Base-by-base conservation (phyloP, 2,113 vertebrate genomes). In the Scytalopus superciliaris region DNA sequence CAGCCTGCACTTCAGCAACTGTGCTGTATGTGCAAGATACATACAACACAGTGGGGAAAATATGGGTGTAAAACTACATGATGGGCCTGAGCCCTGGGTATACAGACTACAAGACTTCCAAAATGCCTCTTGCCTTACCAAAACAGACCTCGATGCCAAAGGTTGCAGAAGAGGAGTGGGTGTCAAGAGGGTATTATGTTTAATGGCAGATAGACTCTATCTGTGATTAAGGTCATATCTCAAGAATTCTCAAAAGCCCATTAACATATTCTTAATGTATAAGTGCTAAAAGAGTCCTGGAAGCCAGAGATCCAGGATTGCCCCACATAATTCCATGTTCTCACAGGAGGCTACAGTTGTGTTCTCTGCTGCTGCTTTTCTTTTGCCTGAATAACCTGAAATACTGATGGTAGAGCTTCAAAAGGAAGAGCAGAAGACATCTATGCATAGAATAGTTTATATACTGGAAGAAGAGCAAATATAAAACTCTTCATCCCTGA, bases 181-280 rank as follows among this genome's bases (percentile, higher is more conserved):
- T 88, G 56, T 78, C 72, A n/a, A 93, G 78, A 89, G 93, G 31
- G 28, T 80, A 37, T 57, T 79, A 33, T 2, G 21, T 67, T 83
- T 78, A 87, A 87, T 87, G 73, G 80, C 80, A 97, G 68, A 72
- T 55, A 74, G 39, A 16, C 13, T 60, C 39, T 37, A 13, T 81
- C 84, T 84, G 1, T 82, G 72, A 66, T 81, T 92, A 64, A 68
- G 80, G 64, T 75, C 39, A 7, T 82, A 78, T 63, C 82, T 91
- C 76, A 40, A 42, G 69, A 92, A 91, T 91, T 94, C 93, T 92
- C 89, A 78, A 72, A 94, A 92, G 60, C 52, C 86, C 49, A 60
- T 89, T 74, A 92, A 75, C 55, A 44, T 75, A 28, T 90, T 94
- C 83, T 97, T 84, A 47, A 68, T 60, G 44, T 92, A 3, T 69